These are phyloP conservation scores for Cochlearius cochlearius DNA, from an alignment of 2,113 vertebrate species.

Conservation along the genomic window DNA sequence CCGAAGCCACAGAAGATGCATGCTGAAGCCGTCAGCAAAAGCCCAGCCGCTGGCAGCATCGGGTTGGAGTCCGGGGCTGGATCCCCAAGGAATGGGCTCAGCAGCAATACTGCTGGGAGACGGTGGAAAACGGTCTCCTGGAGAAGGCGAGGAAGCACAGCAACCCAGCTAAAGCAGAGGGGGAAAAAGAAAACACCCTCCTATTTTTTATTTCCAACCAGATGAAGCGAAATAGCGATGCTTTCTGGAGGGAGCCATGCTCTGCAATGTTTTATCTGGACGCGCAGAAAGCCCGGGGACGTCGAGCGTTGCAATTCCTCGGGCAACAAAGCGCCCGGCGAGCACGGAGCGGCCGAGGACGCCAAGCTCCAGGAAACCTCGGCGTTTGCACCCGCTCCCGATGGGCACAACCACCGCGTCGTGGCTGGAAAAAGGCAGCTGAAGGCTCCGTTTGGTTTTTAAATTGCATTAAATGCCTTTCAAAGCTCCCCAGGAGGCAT, in stretches of 20 bases:
- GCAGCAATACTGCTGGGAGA: neutral
- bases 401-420: neutral
- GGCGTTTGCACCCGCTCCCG: fast-evolving
- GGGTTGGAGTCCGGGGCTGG: neutral
- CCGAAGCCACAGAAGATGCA: neutral
- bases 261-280: neutral
- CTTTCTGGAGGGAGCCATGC: neutral
- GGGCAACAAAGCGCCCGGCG: fast-evolving
- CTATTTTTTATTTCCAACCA: neutral
- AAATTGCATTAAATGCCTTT: neutral
- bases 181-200: fast-evolving
- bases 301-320: neutral
- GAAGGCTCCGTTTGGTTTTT: neutral
- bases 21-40: neutral
- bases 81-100: neutral
- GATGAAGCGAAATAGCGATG: neutral
- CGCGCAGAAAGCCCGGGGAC: neutral
- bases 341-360: neutral
- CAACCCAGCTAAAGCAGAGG: neutral
- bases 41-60: neutral
- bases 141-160: neutral
- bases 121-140: neutral
- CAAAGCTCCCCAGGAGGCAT: neutral
- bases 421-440: neutral
- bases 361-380: neutral